A percentile compares a stretch with the other conserved stretches of the same genome.
These are phyloP conservation scores for Buathra laborator DNA, from an alignment of 2,888 invertebrate genomes.

Conservation along the genomic window DNA sequence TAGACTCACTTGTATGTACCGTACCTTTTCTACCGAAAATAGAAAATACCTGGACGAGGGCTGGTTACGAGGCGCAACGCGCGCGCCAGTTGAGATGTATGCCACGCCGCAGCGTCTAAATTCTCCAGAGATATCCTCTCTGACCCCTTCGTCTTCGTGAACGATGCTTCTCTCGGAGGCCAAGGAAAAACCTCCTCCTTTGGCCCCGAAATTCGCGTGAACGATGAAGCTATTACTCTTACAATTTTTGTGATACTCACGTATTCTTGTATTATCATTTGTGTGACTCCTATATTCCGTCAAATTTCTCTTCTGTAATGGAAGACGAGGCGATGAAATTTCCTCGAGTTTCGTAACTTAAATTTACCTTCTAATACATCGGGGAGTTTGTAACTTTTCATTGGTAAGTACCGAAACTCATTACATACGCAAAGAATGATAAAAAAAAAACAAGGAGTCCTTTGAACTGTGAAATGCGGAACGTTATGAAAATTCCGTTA, in stretches of 20 bases:
- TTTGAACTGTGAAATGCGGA: constrained; percentile 6
- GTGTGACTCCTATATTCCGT: background rate
- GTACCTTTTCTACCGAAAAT: constrained; percentile 24
- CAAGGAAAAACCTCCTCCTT: constrained; percentile 30
- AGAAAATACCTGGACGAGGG: constrained; percentile 46
- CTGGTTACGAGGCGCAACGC: constrained; percentile 1
- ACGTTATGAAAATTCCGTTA: background rate
- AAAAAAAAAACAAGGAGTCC: background rate
- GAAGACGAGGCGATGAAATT: background rate
- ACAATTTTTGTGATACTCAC: constrained; percentile 26
- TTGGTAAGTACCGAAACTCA: background rate
- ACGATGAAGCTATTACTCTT: constrained; percentile 41
- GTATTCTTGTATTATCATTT: background rate
- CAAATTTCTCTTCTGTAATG: background rate
- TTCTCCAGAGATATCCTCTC: constrained; percentile 53
- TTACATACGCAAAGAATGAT: background rate
- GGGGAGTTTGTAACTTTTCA: background rate
- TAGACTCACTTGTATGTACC: background rate
- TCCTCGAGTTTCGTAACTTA: background rate
- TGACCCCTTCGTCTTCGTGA: constrained; percentile 64
- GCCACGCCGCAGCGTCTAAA: constrained; percentile 36
- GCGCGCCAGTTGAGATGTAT: constrained; percentile 12
- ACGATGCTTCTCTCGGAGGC: constrained; percentile 26
- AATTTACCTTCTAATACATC: constrained; percentile 5
- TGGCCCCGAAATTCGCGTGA: constrained; percentile 27